Conservation (phyloP, 1,140 invertebrate genomes). For the Stegodyphus dumicola region DNA sequence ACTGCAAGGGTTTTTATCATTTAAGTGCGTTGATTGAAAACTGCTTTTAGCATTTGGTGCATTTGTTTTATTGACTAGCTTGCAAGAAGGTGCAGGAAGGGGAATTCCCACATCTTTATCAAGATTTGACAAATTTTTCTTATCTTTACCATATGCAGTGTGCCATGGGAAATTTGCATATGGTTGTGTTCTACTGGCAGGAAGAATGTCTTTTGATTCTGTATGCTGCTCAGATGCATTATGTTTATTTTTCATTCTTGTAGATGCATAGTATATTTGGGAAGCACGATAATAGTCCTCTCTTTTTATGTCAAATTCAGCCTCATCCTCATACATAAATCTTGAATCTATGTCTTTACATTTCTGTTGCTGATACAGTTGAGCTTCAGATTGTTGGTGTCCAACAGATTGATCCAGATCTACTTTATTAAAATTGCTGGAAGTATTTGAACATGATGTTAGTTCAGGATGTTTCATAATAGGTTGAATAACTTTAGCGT, state of each 20-base stretch:
- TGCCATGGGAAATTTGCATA: neutral
- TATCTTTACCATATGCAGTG: neutral
- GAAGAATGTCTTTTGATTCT: neutral
- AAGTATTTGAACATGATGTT: too few species aligned
- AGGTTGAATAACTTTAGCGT: neutral
- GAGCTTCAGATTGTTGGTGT: too few species aligned
- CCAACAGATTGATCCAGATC: too few species aligned
- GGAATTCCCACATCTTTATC: slow-evolving; percentile 60
- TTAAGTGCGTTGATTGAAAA: neutral
- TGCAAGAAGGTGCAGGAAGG: neutral
- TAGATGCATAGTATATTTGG: slow-evolving; percentile 61
- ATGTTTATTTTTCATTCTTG: slow-evolving; percentile 29
- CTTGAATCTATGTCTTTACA: too few species aligned
- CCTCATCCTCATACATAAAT: slow-evolving; percentile 5
- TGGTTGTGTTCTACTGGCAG: neutral
- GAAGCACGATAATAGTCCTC: slow-evolving; percentile 63
- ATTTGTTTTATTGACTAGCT: neutral
- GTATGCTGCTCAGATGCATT: neutral
- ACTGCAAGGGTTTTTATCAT: neutral
- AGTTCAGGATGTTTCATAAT: neutral
- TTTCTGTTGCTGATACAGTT: too few species aligned
- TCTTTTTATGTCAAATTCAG: slow-evolving; percentile 54
- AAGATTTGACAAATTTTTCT: slow-evolving; percentile 11
- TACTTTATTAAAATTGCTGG: too few species aligned
- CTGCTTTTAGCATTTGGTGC: neutral